phyloP scores from a whole-genome alignment of 2,888 invertebrate species.

The Tipula vernalis region DNA sequence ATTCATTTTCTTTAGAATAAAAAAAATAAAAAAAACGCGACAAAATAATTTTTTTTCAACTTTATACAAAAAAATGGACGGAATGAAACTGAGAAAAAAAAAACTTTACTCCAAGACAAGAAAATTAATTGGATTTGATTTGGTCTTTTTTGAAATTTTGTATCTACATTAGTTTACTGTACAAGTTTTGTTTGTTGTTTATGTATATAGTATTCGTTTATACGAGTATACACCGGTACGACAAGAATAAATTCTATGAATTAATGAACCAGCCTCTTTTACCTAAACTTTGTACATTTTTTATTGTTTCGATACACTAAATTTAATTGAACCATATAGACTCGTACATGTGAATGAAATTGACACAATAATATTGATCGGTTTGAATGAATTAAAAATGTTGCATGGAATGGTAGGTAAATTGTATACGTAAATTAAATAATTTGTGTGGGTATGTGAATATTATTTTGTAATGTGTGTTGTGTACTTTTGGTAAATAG shows the following conservation, averaged over 20 bases:
- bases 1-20: background rate
- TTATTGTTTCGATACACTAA: background rate
- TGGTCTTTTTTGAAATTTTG: background rate
- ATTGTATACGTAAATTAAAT: too few relatives aligned
- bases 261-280: background rate
- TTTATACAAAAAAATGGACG: background rate
- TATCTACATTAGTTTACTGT: background rate
- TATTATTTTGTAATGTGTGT: too few relatives aligned
- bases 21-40: background rate
- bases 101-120: background rate
- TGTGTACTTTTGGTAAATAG: too few relatives aligned
- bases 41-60: background rate
- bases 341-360: too few relatives aligned
- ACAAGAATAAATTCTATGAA: background rate
- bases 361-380: too few relatives aligned
- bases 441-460: too few relatives aligned
- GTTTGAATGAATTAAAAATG: too few relatives aligned
- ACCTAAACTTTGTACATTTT: background rate
- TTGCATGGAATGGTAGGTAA: too few relatives aligned
- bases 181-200: background rate
- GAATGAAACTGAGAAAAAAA: background rate
- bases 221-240: background rate
- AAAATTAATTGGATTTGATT: constrained; percentile 4
- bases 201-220: too few relatives aligned
- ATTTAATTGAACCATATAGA: background rate